A percentile compares a stretch with the other conserved stretches of the same genome.
Conservation (phyloP, 2,797 vertebrate genomes). For the Paedocypris micromegethes region DNA sequence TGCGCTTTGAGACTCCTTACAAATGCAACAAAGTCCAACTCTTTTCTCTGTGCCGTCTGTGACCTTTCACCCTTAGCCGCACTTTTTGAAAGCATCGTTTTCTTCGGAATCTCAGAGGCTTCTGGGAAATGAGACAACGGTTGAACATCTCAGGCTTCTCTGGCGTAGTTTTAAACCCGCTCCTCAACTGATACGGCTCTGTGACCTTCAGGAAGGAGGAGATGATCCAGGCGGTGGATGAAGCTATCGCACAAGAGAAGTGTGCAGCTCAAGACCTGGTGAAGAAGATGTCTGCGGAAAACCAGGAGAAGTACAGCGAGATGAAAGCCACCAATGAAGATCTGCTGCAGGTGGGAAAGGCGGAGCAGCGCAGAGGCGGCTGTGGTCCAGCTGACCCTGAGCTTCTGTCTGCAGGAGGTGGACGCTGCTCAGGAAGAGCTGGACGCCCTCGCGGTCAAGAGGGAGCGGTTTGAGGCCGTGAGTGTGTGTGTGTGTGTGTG, state of each 20-base stretch:
- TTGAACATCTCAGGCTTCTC: no score
- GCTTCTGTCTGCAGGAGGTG: constrained; percentile 68
- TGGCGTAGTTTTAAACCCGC: no score
- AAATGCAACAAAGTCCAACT: no score
- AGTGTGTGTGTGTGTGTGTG: constrained; percentile 47
- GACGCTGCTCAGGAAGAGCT: constrained; percentile 82
- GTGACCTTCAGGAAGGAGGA: constrained; percentile 79
- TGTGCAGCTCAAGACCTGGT: constrained; percentile 80
- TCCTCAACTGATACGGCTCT: neutral
- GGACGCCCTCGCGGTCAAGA: constrained; percentile 76
- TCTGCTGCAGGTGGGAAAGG: constrained; percentile 75
- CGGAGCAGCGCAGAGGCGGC: no score
- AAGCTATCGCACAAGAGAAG: constrained; percentile 79
- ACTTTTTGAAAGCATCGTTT: no score
- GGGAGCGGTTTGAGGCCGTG: constrained; percentile 79
- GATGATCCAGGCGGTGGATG: constrained; percentile 74
- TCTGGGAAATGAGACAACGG: no score
- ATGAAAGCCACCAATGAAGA: constrained; percentile 85
- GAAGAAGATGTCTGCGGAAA: constrained; percentile 80
- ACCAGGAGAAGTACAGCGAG: constrained; percentile 81
- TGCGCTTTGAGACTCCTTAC: no score
- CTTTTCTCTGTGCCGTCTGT: no score
- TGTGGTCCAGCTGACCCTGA: neutral
- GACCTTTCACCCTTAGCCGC: no score
- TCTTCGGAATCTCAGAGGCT: no score